A percentile compares a stretch with the other conserved stretches of the same genome.
These are phyloP conservation scores for Thamnophis elegans DNA, from an alignment of 2,797 vertebrate species.

Conservation along the genomic window DNA sequence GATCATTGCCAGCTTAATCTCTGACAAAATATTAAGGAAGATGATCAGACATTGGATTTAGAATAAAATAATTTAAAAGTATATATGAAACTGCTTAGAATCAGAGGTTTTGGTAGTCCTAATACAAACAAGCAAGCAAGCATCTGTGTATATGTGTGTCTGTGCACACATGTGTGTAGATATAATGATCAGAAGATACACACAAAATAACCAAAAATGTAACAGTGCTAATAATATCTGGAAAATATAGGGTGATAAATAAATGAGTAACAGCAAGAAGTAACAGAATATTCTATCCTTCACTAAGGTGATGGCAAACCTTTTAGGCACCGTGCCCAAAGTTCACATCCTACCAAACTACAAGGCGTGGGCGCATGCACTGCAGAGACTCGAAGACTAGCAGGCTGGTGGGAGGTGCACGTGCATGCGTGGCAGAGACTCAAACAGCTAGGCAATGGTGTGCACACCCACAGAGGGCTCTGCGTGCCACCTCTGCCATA, in stretches of 20 bases:
- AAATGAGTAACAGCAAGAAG: not conserved
- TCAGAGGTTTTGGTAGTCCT: not conserved
- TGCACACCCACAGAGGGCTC: too few relatives aligned
- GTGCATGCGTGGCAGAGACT: too few relatives aligned
- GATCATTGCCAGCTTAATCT: not conserved
- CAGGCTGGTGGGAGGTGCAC: too few relatives aligned
- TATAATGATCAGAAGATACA: not conserved
- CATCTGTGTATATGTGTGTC: not conserved
- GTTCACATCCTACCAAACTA: too few relatives aligned
- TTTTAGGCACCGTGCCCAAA: too few relatives aligned
- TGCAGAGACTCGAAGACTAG: too few relatives aligned
- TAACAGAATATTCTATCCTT: too few relatives aligned
- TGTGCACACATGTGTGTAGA: not conserved
- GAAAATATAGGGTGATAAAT: not conserved
- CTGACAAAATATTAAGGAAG: not conserved
- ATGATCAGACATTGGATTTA: not conserved
- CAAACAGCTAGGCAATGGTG: too few relatives aligned
- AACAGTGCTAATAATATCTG: not conserved
- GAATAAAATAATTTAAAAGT: not conserved
- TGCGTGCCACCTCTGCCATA: too few relatives aligned
- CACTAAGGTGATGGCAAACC: too few relatives aligned
- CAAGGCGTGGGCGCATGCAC: too few relatives aligned
- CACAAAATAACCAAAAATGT: not conserved
- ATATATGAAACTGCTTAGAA: not conserved
- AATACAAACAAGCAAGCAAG: not conserved